Conservation (phyloP, 2,113 vertebrate genomes). For the Circaetus cinerascens region DNA sequence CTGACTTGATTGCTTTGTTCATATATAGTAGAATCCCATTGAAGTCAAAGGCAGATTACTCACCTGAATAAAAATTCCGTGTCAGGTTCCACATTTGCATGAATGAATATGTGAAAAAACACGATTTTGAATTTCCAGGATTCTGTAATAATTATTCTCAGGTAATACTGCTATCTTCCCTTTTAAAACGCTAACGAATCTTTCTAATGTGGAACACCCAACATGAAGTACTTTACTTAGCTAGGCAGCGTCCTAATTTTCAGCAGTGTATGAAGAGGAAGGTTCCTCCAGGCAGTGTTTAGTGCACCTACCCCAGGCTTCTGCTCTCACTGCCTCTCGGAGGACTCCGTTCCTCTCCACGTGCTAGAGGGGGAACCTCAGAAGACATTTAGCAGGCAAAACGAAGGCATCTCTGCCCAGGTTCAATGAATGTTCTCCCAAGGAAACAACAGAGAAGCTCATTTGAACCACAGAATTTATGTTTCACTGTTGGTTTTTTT, state of each 20-base stretch:
- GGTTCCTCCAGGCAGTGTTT: neutral
- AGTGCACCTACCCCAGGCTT: neutral
- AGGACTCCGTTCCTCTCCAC: fast-evolving
- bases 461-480: neutral
- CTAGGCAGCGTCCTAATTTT: neutral
- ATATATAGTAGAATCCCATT: neutral
- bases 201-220: neutral
- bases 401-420: neutral
- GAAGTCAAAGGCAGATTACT: slow-evolving; percentile 8
- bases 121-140: neutral
- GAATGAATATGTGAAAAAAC: neutral
- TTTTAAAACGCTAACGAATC: neutral
- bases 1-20: neutral
- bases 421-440: neutral
- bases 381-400: neutral
- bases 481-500: neutral
- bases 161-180: neutral
- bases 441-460: neutral
- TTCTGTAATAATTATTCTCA: neutral
- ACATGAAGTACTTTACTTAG: neutral
- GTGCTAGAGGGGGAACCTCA: neutral
- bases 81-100: slow-evolving; percentile 3
- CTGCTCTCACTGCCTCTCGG: neutral
- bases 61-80: slow-evolving; percentile 16
- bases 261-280: neutral